Evolutionary conservation across 64 coral and sea anemone species (phyloP).

Genomic region (Actinia equina): DNA sequence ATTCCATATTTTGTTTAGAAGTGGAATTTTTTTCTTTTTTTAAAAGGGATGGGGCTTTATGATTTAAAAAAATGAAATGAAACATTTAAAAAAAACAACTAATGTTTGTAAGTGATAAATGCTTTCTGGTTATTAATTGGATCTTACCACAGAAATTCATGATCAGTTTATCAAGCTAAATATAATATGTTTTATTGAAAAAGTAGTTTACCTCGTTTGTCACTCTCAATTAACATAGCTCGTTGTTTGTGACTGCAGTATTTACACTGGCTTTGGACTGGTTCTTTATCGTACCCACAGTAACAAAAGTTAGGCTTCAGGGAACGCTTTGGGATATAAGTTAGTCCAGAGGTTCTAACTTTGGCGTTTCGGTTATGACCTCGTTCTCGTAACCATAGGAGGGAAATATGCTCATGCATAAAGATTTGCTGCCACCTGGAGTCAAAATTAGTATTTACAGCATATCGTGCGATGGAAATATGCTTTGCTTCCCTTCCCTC

Average conservation of each 20-base stretch:
- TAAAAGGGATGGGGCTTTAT: too few species aligned
- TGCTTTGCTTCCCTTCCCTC: constrained; percentile 59
- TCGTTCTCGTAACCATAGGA: constrained; percentile 29
- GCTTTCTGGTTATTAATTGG: too few species aligned
- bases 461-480: constrained; percentile 18
- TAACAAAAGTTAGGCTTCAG: neutral
- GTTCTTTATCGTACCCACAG: constrained; percentile 5
- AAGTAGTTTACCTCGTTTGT: constrained; percentile 1
- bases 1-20: too few species aligned
- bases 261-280: neutral
- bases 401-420: constrained; percentile 35
- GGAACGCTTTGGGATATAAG: constrained; percentile 18
- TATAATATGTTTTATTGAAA: too few species aligned
- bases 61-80: too few species aligned
- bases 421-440: constrained; percentile 26
- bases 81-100: too few species aligned
- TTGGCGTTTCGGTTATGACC: constrained; percentile 14
- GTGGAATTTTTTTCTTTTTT: too few species aligned
- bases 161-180: too few species aligned
- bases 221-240: neutral
- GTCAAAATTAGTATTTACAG: constrained; percentile 12
- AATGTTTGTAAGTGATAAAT: too few species aligned
- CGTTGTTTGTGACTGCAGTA: neutral
- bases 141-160: too few species aligned
- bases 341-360: neutral